phyloP scores from a whole-genome alignment of 2,113 vertebrate genomes.

The Lepisosteus osseus region DNA sequence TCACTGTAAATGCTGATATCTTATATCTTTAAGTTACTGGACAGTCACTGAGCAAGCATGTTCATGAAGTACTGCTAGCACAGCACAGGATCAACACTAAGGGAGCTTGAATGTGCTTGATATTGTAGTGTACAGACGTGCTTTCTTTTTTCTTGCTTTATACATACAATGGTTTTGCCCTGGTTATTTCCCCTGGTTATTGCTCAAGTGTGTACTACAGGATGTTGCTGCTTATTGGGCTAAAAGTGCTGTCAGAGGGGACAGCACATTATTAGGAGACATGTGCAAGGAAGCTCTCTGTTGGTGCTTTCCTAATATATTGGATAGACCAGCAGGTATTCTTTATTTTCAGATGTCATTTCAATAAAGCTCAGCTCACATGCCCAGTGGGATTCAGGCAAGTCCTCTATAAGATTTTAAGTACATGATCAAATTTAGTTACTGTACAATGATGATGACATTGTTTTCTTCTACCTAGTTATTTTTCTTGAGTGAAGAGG shows the following conservation, averaged over 20 bases:
- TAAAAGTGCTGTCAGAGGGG: not conserved
- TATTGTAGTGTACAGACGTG: too few species aligned
- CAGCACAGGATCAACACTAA: too few species aligned
- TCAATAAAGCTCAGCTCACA: constrained; percentile 2
- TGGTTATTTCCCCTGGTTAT: not conserved
- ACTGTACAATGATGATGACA: not conserved
- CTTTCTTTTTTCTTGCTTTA: too few species aligned
- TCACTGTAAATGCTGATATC: too few species aligned
- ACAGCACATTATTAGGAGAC: not conserved
- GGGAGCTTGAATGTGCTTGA: too few species aligned
- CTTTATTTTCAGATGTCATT: not conserved
- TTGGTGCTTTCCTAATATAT: constrained; percentile 6
- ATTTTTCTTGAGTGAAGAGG: not conserved
- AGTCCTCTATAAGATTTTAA: not conserved
- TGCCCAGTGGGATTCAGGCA: not conserved
- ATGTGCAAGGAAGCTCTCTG: constrained; percentile 1
- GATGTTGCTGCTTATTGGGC: not conserved
- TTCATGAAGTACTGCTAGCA: too few species aligned
- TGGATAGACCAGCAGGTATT: constrained; percentile 16
- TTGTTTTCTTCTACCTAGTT: not conserved
- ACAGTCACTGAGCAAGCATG: too few species aligned
- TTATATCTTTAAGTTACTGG: too few species aligned
- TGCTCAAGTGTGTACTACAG: not conserved
- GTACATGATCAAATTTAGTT: not conserved
- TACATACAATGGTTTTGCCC: not conserved